These are phyloP conservation scores for Drosophila nannoptera DNA, from an alignment of 1,140 invertebrate genomes.

Conservation along the genomic window DNA sequence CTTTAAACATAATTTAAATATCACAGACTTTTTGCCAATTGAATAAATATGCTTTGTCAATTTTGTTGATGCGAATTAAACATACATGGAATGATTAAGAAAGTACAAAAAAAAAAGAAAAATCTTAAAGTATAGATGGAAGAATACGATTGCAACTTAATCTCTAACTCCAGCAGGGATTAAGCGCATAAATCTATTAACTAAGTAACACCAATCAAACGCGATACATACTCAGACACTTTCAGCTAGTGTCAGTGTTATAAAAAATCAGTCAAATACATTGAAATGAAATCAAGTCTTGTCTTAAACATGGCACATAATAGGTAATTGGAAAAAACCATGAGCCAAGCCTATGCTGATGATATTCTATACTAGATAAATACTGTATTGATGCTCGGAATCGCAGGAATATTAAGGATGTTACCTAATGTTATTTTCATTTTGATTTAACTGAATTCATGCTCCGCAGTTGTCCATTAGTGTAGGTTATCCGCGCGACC, in stretches of 20 bases:
- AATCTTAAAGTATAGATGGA: slow-evolving; percentile 4
- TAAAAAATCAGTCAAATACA: slow-evolving; percentile 62
- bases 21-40: slow-evolving; percentile 76
- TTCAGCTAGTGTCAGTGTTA: slow-evolving; percentile 24
- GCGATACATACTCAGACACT: slow-evolving; percentile 7
- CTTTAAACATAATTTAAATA: slow-evolving; percentile 72
- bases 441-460: slow-evolving; percentile 4
- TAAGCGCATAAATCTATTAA: slow-evolving; percentile 43
- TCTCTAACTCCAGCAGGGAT: slow-evolving; percentile 27
- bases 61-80: slow-evolving; percentile 55
- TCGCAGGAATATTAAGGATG: slow-evolving; percentile 22
- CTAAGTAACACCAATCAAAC: slow-evolving; percentile 16
- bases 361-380: slow-evolving; percentile 48
- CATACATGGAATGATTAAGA: slow-evolving; percentile 4
- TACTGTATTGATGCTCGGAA: slow-evolving; percentile 47
- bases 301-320: slow-evolving; percentile 66
- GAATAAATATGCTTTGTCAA: slow-evolving; percentile 64
- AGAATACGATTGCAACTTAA: slow-evolving; percentile 15
- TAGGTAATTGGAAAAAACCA: slow-evolving; percentile 61
- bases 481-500: slow-evolving; percentile 60
- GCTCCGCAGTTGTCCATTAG: slow-evolving; percentile 17
- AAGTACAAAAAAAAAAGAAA: slow-evolving; percentile 30
- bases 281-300: slow-evolving; percentile 71
- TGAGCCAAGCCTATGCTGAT: slow-evolving; percentile 64
- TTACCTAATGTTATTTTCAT: slow-evolving; percentile 27